Base-by-base conservation (phyloP, 2,113 vertebrate genomes). In the Corydoras maculifer region DNA sequence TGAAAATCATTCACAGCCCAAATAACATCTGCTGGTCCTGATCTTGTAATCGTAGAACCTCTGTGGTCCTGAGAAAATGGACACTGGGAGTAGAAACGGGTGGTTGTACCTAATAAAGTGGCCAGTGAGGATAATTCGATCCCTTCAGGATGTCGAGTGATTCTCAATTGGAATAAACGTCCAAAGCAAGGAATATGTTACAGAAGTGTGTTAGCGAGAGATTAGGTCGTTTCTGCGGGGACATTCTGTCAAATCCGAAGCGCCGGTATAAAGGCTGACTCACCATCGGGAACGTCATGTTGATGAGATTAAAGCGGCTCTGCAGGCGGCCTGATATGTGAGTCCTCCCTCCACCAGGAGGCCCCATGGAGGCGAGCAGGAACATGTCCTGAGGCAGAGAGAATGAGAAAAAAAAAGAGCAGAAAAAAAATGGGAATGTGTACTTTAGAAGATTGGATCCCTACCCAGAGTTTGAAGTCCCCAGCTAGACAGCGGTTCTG, bases 231-330 rank as follows among this genome's bases (percentile, higher is more conserved):
- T 10, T 8, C 10, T 53, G 13, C 51, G 3, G 51, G 51, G 9
- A 14, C 13, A 11, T n/a, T 35, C 31, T 3, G 29, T 9, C 25
- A 48, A 43, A 58, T 51, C n/a, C 30, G 50, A 35, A 43, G n/a
- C 43, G 32, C 58, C n/a, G 11, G 55, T 69, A 60, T 61, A 8
- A 29, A 62, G 63, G 3, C 51, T 50, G n/a, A 80, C 91, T 89
- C 84, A 95, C 94, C 32, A 87, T 83, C 35, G 93, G 94, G 77
- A 93, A 94, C 65, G 92, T 94, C 92, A 95, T 92, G 77, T 94
- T 94, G 86, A 95, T 91, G 74, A 94, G 85, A 79, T 91, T 94
- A 82, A 96, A 96, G n/a, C 90, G 83, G 82, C 92, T 92, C 85
- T 93, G 93, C 9, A 95, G 85, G 58, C 93, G 91, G 0, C 81